These are phyloP conservation scores for Galemys pyrenaicus DNA, from an alignment of 2,113 vertebrate species.

Conservation along the genomic window DNA sequence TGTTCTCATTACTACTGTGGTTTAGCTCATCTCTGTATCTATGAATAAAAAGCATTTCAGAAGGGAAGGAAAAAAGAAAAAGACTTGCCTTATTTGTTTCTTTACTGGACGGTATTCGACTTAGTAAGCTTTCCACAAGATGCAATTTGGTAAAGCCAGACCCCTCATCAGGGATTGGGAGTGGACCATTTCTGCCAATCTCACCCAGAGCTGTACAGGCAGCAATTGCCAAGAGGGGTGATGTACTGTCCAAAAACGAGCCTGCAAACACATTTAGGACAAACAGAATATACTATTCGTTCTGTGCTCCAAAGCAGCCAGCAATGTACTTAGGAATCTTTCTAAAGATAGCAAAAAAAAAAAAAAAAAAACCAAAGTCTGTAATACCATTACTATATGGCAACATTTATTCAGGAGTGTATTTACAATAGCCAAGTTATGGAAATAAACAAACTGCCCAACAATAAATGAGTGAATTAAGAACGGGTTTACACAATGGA, in stretches of 20 bases:
- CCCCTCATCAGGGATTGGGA: constrained; percentile 92
- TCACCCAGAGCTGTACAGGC: constrained; percentile 96
- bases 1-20: background rate
- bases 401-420: constrained; percentile 6
- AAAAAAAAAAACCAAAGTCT: constrained; percentile 22
- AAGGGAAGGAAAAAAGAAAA: background rate
- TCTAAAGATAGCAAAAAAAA: constrained; percentile 7
- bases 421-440: no score
- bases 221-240: constrained; percentile 91
- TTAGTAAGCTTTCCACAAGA: constrained; percentile 93
- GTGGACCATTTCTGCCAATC: constrained; percentile 93
- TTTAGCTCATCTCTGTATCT: background rate
- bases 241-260: constrained; percentile 92
- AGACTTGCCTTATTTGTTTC: constrained; percentile 93
- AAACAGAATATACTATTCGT: background rate
- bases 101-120: constrained; percentile 95
- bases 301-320: background rate
- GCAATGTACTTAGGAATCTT: background rate
- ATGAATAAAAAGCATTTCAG: background rate
- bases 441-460: no score
- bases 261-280: constrained; percentile 83
- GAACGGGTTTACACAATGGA: no score
- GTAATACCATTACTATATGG: background rate
- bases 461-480: no score
- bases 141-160: constrained; percentile 93